Evolutionary conservation across 2,888 invertebrate species (phyloP), one percentile per base, ranked within the genome.

Genomic region (Lycia hirtaria): DNA sequence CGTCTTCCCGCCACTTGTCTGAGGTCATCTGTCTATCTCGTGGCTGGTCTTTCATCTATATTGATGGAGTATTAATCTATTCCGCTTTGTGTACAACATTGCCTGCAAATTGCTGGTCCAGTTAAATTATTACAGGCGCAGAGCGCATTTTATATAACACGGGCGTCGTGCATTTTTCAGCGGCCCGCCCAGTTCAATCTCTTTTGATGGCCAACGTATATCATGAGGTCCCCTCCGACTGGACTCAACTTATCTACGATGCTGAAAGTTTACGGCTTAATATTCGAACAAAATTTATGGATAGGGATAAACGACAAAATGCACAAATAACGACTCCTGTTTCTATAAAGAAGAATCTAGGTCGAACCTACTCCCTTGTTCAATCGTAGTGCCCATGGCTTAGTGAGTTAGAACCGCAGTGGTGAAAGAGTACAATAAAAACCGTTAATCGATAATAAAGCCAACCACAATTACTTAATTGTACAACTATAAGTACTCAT

Each of bases 131-230:
- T 33, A 20, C 28, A 32, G 35, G 24, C 33, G 22, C 9, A 51
- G 20, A 26, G 37, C 44, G 35, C 35, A 44, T 19, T 53, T 51
- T 24, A 17, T 7, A 19, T 43, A n/a, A 52, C 38, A 30, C 32
- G 12, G 14, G 22, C 12, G 40, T 47, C 37, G 7, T 54, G 44
- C 47, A 45, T 47, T 54, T 53, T 45, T 45, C 38, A 47, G 32
- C 26, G 45, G 4, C 14, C 38, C 45, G 40, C 53, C 53, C 32
- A 45, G 38, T 54, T 45, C 53, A 47, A 54, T 47, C 47, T 54
- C 53, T 38, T 54, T 45, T 38, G 53, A 54, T 54, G 28, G 38
- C 20, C 28, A 4, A 19, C 37, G 28, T 49, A 38, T 38, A 38
- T 38, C 49, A 47, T 14, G 19, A 30, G 30, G 30, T 44, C 5